Percentiles rank a stretch among this genome's conserved stretches.
These are phyloP conservation scores for Oreohelix idahoensis DNA, from an alignment of 1,140 invertebrate species.

Conservation along the genomic window DNA sequence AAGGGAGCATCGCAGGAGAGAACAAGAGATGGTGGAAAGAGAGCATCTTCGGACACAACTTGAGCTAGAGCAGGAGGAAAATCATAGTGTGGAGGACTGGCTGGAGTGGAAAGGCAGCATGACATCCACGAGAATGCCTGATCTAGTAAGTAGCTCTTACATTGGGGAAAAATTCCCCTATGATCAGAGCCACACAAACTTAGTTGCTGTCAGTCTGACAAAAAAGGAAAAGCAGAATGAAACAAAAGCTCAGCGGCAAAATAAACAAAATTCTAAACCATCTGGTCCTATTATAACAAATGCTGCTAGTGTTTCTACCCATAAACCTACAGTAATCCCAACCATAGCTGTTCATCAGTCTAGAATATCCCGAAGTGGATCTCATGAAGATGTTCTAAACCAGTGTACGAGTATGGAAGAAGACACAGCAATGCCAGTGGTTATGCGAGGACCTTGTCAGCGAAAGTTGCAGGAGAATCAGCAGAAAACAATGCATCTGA, in stretches of 20 bases:
- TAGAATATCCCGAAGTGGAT: slow-evolving; percentile 4
- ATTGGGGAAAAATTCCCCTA: slow-evolving; percentile 31
- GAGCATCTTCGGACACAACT: slow-evolving; percentile 78
- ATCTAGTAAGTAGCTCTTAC: slow-evolving; percentile 32
- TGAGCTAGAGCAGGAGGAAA: slow-evolving; percentile 79
- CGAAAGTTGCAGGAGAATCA: background rate
- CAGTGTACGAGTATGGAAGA: background rate
- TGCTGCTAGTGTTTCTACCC: background rate
- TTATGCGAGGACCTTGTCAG: background rate
- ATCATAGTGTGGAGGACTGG: slow-evolving; percentile 66
- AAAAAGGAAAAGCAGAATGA: background rate
- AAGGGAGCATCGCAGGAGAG: slow-evolving; percentile 75
- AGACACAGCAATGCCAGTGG: background rate
- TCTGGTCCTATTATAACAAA: background rate
- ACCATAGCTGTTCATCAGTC: background rate
- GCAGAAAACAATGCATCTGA: background rate
- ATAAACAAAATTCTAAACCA: background rate
- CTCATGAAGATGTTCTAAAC: slow-evolving; percentile 19
- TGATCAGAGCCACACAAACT: background rate
- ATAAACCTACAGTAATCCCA: background rate
- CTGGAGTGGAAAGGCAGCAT: slow-evolving; percentile 47
- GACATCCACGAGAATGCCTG: slow-evolving; percentile 19
- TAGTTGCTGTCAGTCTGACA: background rate
- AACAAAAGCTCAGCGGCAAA: background rate
- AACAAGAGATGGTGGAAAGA: slow-evolving; percentile 77